Evolutionary conservation across 2,113 vertebrate genomes (phyloP), one percentile per base, ranked within the genome.

Genomic region (Gymnarchus niloticus): DNA sequence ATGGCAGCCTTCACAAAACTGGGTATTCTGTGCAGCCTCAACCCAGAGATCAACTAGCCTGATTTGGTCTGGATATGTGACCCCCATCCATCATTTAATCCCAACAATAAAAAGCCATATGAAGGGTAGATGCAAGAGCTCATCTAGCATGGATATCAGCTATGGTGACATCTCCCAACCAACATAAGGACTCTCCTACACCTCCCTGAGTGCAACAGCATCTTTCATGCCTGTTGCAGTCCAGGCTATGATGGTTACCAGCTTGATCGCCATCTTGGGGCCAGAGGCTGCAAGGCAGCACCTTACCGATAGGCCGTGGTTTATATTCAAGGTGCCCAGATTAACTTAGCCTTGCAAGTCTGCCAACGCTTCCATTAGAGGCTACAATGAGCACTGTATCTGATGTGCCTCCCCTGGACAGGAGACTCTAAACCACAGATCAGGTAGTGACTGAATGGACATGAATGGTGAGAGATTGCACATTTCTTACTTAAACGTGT

Each of bases 331-430:
- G 44, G 25, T 52, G 25, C 44, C 76, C 76, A 5, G 44, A 48
- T 56, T 54, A 49, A 49, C 25, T 51, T 73, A 56, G 76, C 83
- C 51, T 87, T 87, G 84, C 56, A 33, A 44, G 78, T 86, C 57
- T 88, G 89, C 88, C 88, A 89, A 83, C 81, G 65, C 86, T 87
- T 89, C 88, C 87, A 89, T 88, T 90, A 87, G 85, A 84, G 25
- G 49, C 51, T 76, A 61, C 77, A 54, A 82, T 82, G 49, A 48
- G 49, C 17, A 4, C 80, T 54, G 48, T 54, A 51, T 54, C 25
- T 17, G 28, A 48, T 48, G 44, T 6, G 3, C 28, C 48, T 82
- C 48, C 25, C 6, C 12, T 82, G 49, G 48, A 82, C 49, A 54
- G 49, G 80, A 19, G 80, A 56, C 80, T 49, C n/a, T n/a, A 7